Base-by-base conservation (phyloP, 2,113 vertebrate genomes). In the Probosciger aterrimus region DNA sequence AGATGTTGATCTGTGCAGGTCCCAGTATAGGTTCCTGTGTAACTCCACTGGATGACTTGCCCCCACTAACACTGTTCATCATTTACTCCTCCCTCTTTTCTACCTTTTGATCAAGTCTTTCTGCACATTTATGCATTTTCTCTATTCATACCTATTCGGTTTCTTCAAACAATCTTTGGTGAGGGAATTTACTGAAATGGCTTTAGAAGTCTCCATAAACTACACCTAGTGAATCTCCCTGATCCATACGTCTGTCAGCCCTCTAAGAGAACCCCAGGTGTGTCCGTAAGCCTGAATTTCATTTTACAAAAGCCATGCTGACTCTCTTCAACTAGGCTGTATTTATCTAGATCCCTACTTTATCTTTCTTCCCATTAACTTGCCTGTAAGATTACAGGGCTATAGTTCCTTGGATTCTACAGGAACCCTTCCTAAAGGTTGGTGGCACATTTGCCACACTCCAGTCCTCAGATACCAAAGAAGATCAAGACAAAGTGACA, bases 181-280 rank as follows among this genome's bases (percentile, higher is more conserved):
- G 46, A 53, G 9, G 16, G 24, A 86, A 33, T 49, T 82, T 41
- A 53, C n/a, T 41, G 20, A 88, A 75, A 28, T 23, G 7, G 15
- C 14, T 90, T 75, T 31, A 55, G 50, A 86, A 41, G 8, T n/a
- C 5, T 69, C 53, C 18, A 41, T 50, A 44, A 92, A 37, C 68
- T 28, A 31, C 39, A 60, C 12, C 24, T 47, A 31, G 13, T 49
- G 44, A 60, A 78, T 37, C 22, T 76, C 23, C 24, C 67, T 41
- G 10, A n/a, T 8, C 31, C 37, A 37, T 14, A 2, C 2, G 6
- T 59, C 27, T 68, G n/a, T 17, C 5, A 2, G 0, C 17, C 3
- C 37, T 47, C 65, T 85, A 70, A 63, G 74, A 85, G 70, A 78
- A 24, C 11, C 70, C 24, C 31, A 37, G 20, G 24, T 75, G 27